Evolutionary conservation across 2,888 invertebrate genomes (phyloP), one percentile per base, ranked within the genome.

Genomic region (Creontiades dilutus): DNA sequence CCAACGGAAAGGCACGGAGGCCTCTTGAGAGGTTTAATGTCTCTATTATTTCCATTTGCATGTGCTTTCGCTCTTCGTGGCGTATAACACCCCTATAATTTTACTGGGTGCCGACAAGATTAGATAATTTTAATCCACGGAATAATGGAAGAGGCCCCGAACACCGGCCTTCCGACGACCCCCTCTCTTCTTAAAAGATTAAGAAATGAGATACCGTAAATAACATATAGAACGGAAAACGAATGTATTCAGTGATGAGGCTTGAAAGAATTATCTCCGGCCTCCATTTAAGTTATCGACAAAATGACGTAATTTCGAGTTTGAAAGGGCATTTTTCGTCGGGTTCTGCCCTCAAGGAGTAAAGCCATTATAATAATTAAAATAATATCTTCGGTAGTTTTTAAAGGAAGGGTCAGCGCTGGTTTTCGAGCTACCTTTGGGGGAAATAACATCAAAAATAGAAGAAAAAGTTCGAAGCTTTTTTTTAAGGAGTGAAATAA

Each of bases 11-110:
- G 37, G 37, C 37, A 37, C 37, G 37, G 47, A 81, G 80, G 14
- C 37, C n/a, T 9, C n/a, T n/a, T 16, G 23, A 23, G 82, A 82
- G 61, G 75, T 68, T 23, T 75, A 86, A 86, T 86, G 76, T 86
- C 86, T 75, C 86, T 86, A 86, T 86, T 75, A 86, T 86, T 86
- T 47, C 86, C 75, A 86, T 86, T 86, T 47, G 86, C 86, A 85
- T 85, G 46, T 85, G 61, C 85, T 47, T 86, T 86, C 86, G 75
- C 75, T 86, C 68, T 61, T 61, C 48, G 23, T 47, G 47, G 48
- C 86, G 75, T 47, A 68, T 75, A 81, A 47, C 55, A 48, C 82
- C 75, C 75, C 75, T 75, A 75, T 86, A 86, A 86, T 86, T 86
- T 86, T 47, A 86, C 75, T 75, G 86, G 86, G 47, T 86, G 86